Percentiles rank a stretch among this genome's conserved stretches.
These are phyloP conservation scores for Lepilemur ruficaudatus DNA, from an alignment of 2,797 vertebrate species.

Conservation along the genomic window DNA sequence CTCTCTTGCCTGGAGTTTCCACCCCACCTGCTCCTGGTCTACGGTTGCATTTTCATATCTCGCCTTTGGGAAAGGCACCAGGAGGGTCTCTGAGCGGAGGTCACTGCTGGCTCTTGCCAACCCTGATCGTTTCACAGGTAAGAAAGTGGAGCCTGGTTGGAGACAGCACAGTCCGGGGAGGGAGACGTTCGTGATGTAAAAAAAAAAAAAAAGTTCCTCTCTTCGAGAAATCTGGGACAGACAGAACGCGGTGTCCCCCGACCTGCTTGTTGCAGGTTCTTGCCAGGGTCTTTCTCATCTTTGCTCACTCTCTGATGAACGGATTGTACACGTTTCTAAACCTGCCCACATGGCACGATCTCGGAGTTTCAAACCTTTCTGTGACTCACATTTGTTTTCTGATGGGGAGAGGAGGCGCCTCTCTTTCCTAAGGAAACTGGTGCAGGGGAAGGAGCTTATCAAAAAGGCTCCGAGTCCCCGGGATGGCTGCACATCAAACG, in stretches of 20 bases:
- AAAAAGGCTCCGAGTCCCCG: rapidly evolving
- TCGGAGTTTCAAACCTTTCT: neutral
- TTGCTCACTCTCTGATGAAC: rapidly evolving
- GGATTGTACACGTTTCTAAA: neutral
- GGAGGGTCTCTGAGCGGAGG: too few species aligned
- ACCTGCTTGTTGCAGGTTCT: rapidly evolving
- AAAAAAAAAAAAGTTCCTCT: rapidly evolving
- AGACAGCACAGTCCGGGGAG: rapidly evolving
- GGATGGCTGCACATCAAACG: neutral
- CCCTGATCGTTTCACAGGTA: neutral
- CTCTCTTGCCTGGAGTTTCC: too few species aligned
- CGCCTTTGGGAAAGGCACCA: neutral
- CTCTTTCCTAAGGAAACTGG: neutral
- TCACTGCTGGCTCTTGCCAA: rapidly evolving
- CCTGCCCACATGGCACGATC: rapidly evolving
- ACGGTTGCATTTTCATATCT: rapidly evolving
- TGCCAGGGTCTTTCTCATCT: rapidly evolving
- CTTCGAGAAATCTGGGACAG: neutral
- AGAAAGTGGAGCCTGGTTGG: rapidly evolving
- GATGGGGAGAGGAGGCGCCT: neutral
- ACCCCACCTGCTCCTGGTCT: rapidly evolving
- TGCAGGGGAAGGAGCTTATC: neutral
- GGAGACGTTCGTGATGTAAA: rapidly evolving
- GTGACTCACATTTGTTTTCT: neutral
- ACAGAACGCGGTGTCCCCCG: rapidly evolving